Conservation (phyloP, 2,113 vertebrate species). For the Oryzias melastigma region DNA sequence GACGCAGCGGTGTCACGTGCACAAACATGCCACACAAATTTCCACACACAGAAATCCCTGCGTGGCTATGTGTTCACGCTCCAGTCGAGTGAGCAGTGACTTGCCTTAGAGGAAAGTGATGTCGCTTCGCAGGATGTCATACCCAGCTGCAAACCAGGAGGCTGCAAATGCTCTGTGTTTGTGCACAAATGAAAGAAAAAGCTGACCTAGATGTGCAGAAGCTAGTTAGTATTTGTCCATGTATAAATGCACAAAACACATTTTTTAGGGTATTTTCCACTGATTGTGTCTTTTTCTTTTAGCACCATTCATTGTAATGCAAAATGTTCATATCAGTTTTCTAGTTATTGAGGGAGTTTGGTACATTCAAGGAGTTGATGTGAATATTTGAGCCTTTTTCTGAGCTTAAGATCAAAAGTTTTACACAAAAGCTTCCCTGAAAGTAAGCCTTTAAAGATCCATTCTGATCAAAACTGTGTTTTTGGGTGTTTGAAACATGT, state of each 20-base stretch:
- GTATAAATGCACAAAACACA: not conserved
- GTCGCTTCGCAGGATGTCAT: slow-evolving; percentile 69
- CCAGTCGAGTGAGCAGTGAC: slow-evolving; percentile 56
- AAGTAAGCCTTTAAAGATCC: too few species aligned
- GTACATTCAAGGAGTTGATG: too few species aligned
- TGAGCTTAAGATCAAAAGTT: too few species aligned
- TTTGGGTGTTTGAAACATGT: too few species aligned
- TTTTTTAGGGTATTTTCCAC: not conserved
- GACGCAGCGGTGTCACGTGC: slow-evolving; percentile 62
- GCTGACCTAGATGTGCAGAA: slow-evolving; percentile 52
- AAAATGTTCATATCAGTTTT: too few species aligned
- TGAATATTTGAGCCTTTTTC: too few species aligned
- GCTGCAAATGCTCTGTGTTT: slow-evolving; percentile 45
- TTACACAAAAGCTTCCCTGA: too few species aligned
- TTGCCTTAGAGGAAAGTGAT: slow-evolving; percentile 70
- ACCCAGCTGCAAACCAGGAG: slow-evolving; percentile 39
- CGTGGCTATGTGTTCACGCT: slow-evolving; percentile 57
- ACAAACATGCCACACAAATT: slow-evolving; percentile 11
- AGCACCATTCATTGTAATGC: too few species aligned
- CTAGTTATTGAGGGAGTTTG: too few species aligned
- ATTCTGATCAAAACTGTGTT: too few species aligned
- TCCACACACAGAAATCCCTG: slow-evolving; percentile 27
- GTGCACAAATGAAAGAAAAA: slow-evolving; percentile 31
- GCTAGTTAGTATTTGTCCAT: not conserved
- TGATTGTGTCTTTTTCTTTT: too few species aligned